phyloP scores from a whole-genome alignment of 1,140 invertebrate genomes.

The Procambarus clarkii region DNA sequence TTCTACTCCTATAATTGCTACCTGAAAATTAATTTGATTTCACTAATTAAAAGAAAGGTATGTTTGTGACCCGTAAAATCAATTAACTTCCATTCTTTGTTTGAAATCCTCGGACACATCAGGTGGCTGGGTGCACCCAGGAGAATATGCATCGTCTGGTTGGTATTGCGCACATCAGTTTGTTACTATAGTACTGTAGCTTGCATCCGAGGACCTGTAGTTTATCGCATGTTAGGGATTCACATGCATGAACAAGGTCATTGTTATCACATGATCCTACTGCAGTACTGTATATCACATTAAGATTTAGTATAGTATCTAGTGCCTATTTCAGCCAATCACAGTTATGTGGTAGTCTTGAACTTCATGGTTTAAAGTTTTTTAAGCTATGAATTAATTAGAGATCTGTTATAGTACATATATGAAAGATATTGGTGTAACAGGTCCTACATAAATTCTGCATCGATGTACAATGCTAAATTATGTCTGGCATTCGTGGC shows the following conservation, averaged over 20 bases:
- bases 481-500: background rate
- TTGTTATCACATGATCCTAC: slow-evolving; percentile 7
- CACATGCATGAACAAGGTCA: slow-evolving; percentile 17
- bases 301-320: background rate
- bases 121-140: slow-evolving; percentile 98
- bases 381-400: background rate
- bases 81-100: slow-evolving; percentile 24
- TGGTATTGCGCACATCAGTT: slow-evolving; percentile 75
- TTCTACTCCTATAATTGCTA: background rate
- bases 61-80: background rate
- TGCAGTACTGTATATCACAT: background rate
- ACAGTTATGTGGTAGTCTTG: background rate
- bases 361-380: background rate
- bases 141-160: slow-evolving; percentile 99
- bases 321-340: background rate
- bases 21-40: background rate
- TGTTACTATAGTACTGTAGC: slow-evolving; percentile 4
- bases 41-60: background rate
- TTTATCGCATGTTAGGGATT: slow-evolving; percentile 23
- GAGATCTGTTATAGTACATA: background rate
- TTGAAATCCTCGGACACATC: slow-evolving; percentile 73
- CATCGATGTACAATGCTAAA: background rate
- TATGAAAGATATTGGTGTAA: background rate
- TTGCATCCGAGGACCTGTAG: slow-evolving; percentile 21
- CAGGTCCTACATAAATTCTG: background rate